phyloP scores from a whole-genome alignment of 1,140 invertebrate genomes.

The Lepidurus arcticus region DNA sequence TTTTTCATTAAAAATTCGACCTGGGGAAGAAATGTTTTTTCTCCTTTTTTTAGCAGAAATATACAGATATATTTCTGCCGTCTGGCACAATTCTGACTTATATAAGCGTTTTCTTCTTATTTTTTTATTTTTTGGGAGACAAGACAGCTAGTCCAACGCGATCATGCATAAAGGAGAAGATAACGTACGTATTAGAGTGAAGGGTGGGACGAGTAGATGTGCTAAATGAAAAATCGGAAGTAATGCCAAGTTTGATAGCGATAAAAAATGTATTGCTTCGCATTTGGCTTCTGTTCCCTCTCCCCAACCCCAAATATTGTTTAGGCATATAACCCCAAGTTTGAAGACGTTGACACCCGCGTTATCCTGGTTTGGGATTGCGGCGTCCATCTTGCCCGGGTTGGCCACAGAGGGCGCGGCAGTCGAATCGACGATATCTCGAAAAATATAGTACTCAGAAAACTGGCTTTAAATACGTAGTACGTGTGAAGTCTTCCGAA shows the following conservation, averaged over 20 bases:
- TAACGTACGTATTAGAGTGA: not conserved
- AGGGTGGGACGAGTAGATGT: not conserved
- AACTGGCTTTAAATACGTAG: too few species aligned
- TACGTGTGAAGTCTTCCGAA: too few species aligned
- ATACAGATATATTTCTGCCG: not conserved
- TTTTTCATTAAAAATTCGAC: conserved; percentile 3
- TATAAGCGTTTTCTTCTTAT: not conserved
- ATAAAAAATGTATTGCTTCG: not conserved
- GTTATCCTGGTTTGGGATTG: too few species aligned
- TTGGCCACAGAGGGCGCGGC: too few species aligned
- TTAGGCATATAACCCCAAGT: too few species aligned
- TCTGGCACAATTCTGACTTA: conserved; percentile 19
- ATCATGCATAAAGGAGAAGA: not conserved
- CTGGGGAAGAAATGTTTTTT: not conserved
- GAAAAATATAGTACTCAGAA: too few species aligned
- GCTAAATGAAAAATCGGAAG: conserved; percentile 8
- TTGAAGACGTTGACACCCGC: too few species aligned
- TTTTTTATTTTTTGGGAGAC: not conserved
- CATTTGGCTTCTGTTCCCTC: not conserved
- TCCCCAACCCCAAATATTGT: too few species aligned
- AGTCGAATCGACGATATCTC: too few species aligned
- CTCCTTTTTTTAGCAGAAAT: not conserved
- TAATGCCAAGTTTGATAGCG: conserved; percentile 8
- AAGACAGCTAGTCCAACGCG: not conserved
- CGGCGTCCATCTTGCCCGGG: too few species aligned